Percentiles rank a stretch among this genome's conserved stretches.
phyloP scores from a whole-genome alignment of 2,888 invertebrate species.

The Paralinhomoeus sp. region DNA sequence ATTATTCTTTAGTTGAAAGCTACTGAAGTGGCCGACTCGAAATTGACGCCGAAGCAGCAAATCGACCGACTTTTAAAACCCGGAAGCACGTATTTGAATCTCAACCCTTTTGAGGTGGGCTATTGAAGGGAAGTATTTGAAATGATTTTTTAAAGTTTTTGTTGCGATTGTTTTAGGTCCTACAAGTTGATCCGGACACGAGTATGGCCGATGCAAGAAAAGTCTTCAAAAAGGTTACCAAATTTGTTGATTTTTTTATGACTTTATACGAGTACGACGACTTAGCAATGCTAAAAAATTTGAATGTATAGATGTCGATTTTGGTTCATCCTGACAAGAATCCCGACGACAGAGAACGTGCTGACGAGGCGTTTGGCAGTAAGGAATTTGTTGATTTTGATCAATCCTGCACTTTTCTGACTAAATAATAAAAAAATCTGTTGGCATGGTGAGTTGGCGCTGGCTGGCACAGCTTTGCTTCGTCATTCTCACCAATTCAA shows the following conservation, averaged over 20 bases:
- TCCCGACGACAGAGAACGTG: slow-evolving; percentile 74
- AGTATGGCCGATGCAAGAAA: slow-evolving; percentile 77
- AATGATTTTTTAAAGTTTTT: too few species aligned
- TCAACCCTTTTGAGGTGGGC: slow-evolving; percentile 51
- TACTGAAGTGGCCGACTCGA: slow-evolving; percentile 89
- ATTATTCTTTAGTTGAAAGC: slow-evolving; percentile 91
- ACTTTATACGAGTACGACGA: slow-evolving; percentile 3
- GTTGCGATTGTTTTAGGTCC: slow-evolving; percentile 10
- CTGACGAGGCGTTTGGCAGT: slow-evolving; percentile 45
- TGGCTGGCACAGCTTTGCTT: too few species aligned
- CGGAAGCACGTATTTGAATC: slow-evolving; percentile 92
- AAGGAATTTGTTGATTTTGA: background rate
- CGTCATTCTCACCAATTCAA: too few species aligned
- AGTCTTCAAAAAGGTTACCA: slow-evolving; percentile 57
- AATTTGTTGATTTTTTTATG: slow-evolving; percentile 1
- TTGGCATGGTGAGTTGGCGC: too few species aligned
- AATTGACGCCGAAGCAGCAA: slow-evolving; percentile 84
- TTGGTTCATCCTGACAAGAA: slow-evolving; percentile 99
- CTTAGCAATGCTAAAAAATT: too few species aligned
- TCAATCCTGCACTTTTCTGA: too few species aligned
- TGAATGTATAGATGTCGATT: slow-evolving; percentile 59
- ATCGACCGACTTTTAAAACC: slow-evolving; percentile 80
- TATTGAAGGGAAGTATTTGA: too few species aligned
- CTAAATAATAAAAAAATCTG: too few species aligned
- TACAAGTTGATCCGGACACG: slow-evolving; percentile 50